Base-by-base conservation (phyloP, 2,113 vertebrate genomes). In the Struthio camelus region DNA sequence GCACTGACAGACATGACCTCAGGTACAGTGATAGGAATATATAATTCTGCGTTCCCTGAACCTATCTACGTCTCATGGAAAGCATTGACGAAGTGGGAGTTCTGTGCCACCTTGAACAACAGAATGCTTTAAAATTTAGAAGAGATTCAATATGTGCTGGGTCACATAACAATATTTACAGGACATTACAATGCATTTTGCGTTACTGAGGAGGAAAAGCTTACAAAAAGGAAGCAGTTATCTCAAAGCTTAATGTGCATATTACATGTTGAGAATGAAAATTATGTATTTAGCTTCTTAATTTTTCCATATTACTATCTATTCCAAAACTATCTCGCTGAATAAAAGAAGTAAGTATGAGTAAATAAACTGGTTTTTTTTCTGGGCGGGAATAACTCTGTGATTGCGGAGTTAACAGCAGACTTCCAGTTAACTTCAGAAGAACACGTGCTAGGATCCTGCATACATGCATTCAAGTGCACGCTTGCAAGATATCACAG, bases 1-100 rank as follows among this genome's bases (percentile, higher is more conserved):
- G 66, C 92, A 89, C 78, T 96, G 94, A 86, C 92, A 96, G 88
- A 93, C 72, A 90, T 11, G 96, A 95, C 97, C 94, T 89, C 93
- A 65, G 80, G 30, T 53, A 40, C 36, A 88, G 85, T 72, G 97
- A 97, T 91, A 77, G 94, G 95, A 97, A 97, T 95, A 91, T 14
- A 11, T 91, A 96, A 95, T 85, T 87, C 85, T 59, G 16, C 16
- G 3, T 93, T 85, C 66, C 81, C 85, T 96, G 82, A 91, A 67
- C 75, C 85, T 0, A 0, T 62, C 48, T 44, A 10, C 30, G 50
- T 91, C 69, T 95, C 76, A 88, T 85, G 30, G 23, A 85, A 64
- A 44, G 32, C 19, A 12, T 22, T 58, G 34, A 62, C 0, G 3
- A 90, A 87, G 16, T 22, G 13, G 92, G 95, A 93, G 46, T 48